Base-by-base conservation (phyloP, 1,140 invertebrate species). In the Pseudomyrmex cubaensis region DNA sequence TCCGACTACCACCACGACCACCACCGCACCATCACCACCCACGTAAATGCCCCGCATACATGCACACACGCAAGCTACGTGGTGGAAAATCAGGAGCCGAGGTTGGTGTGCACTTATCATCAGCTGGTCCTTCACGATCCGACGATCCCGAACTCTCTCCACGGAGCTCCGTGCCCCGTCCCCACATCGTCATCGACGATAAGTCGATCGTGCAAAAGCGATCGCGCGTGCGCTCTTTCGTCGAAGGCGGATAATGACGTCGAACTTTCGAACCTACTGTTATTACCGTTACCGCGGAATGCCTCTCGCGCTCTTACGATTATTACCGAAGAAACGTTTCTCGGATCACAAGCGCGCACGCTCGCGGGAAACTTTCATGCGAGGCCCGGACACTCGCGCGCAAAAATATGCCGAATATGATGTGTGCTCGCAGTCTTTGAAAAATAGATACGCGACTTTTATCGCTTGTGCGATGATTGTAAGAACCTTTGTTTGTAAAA, bases 211-310 rank as follows among this genome's bases (percentile, higher is more conserved):
- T 59, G 77, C 46, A 73, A 82, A 35, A 82, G 85, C 69, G 84
- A 85, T 82, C 84, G 67, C 72, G 73, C 70, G 70, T 82, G 76
- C 62, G 75, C 70, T 69, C 70, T 85, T 85, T 74, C 84, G 69
- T 73, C 74, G 83, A 85, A 78, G 70, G 57, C 46, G 64, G 57
- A 56, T 82, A 85, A 85, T 87, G 73, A 85, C 76, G 80, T 87
- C 84, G 77, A 87, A 85, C 85, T 87, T 87, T 87, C 84, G 85
- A 83, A 83, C 76, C 77, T 85, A 57, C 77, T 72, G 74, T 74
- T 85, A 67, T 76, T 82, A 74, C 48, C 61, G 78, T 83, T 78
- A 73, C 73, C 48, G 56, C 54, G 84, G 80, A 87, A 86, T 83
- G 80, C 67, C 73, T 83, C 73, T 83, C 78, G 48, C 63, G 62